Evolutionary conservation across 1,140 invertebrate genomes (phyloP), one percentile per base, ranked within the genome.

Genomic region (Littorina saxatilis): DNA sequence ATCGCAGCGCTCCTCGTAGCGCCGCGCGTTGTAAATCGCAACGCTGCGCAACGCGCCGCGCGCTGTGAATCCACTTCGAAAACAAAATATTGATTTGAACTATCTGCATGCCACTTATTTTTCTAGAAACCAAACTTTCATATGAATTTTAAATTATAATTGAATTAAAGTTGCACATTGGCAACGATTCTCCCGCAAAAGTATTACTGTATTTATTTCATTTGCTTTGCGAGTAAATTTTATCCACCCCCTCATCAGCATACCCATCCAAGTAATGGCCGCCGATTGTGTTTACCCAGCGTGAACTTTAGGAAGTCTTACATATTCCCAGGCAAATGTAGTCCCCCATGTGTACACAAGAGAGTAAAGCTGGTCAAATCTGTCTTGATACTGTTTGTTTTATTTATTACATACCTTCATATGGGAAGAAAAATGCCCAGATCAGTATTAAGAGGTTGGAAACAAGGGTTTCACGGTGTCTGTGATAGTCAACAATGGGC

Each of bases 191-290:
- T n/a, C n/a, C n/a, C n/a, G n/a, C n/a, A n/a, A n/a, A n/a, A n/a
- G n/a, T n/a, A n/a, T n/a, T n/a, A n/a, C n/a, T n/a, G n/a, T n/a
- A n/a, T n/a, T n/a, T n/a, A n/a, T 47, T 47, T 47, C 17, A 47
- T 39, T 20, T 72, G 13, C 35, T 72, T 37, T 78, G 27, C 13
- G 68, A 80, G 79, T 74, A 11, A 74, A 80, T 66, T n/a, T 23
- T 55, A 29, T n/a, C 82, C 82, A 75, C 82, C 82, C 82, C 82
- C 77, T 83, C 23, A 80, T 83, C 80, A 83, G 82, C 82, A 83
- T 83, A 79, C 58, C 55, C 77, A 61, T 66, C 75, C 75, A 79
- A 75, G 82, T 77, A 79, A 70, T 78, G 55, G 58, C 52, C 29
- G 37, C 23, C 75, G 11, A 4, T 35, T 27, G 27, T 73, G 40